Conservation (phyloP, 2,888 invertebrate genomes). For the Parnassius smintheus region DNA sequence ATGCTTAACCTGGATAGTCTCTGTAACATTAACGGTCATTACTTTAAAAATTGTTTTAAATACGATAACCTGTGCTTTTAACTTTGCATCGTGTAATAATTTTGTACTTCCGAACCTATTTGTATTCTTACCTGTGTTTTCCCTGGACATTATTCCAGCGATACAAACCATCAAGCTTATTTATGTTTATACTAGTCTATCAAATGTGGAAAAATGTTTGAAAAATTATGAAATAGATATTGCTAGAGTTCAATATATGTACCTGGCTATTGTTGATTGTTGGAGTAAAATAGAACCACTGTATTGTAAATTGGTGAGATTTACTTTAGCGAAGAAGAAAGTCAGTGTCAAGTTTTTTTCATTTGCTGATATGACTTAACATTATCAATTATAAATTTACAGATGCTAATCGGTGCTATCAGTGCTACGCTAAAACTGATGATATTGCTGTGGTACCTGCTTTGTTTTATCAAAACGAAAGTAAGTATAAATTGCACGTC, state of each 20-base stretch:
- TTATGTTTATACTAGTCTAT: slow-evolving; percentile 12
- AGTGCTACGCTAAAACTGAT: slow-evolving; percentile 20
- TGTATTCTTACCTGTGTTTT: slow-evolving; percentile 2
- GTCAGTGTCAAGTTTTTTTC: too few species aligned
- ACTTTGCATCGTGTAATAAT: slow-evolving; percentile 1
- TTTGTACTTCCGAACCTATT: slow-evolving; percentile 3
- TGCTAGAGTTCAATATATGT: slow-evolving; percentile 3
- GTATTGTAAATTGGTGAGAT: slow-evolving; percentile 27
- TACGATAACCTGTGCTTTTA: background rate
- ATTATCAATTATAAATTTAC: background rate
- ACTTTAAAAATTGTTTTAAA: slow-evolving; percentile 5
- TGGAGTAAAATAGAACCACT: slow-evolving; percentile 30
- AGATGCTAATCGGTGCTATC: slow-evolving; percentile 8
- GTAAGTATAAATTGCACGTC: slow-evolving; percentile 3
- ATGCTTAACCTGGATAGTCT: background rate
- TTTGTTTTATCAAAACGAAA: slow-evolving; percentile 11
- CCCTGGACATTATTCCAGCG: slow-evolving; percentile 9
- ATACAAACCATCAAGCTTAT: slow-evolving; percentile 12
- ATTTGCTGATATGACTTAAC: too few species aligned
- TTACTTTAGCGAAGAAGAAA: too few species aligned
- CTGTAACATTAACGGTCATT: background rate
- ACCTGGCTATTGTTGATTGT: slow-evolving; percentile 14
- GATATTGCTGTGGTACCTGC: slow-evolving; percentile 18
- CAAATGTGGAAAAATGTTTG: slow-evolving; percentile 8
- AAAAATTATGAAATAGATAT: slow-evolving; percentile 5